These are phyloP conservation scores for Trachythela sp. DNA, from an alignment of 64 coral and sea anemone species.

Conservation along the genomic window DNA sequence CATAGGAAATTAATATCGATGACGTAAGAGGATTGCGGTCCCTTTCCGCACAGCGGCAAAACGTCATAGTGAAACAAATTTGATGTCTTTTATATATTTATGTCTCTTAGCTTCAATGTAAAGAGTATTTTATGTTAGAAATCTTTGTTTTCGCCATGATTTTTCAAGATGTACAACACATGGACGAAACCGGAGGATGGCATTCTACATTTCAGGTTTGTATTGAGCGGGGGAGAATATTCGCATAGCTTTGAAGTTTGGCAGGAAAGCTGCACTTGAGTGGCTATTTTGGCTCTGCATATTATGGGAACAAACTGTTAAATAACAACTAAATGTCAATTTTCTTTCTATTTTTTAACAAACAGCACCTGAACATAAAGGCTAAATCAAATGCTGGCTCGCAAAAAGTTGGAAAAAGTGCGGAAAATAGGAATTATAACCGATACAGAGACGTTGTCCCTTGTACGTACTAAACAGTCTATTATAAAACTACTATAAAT, in stretches of 20 bases:
- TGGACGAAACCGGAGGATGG: not conserved
- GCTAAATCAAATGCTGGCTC: not conserved
- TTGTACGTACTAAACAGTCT: not conserved
- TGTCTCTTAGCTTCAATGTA: not conserved
- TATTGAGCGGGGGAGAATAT: not conserved
- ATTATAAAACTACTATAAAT: not conserved
- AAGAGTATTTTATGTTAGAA: not conserved
- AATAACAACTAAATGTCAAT: not conserved
- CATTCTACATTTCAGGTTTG: constrained; percentile 26
- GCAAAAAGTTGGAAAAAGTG: not conserved
- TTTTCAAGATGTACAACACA: not conserved
- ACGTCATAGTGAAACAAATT: not conserved
- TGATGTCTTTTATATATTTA: not conserved
- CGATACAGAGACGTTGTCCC: constrained; percentile 16
- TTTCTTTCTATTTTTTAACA: not conserved
- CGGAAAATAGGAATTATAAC: not conserved
- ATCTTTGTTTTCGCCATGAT: not conserved
- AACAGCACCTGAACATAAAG: not conserved
- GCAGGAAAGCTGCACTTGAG: not conserved
- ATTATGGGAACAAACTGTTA: not conserved
- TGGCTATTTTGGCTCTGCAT: not conserved
- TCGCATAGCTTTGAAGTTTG: not conserved
- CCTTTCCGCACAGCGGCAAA: not conserved
- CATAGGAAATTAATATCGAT: not conserved
- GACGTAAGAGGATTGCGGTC: not conserved